These are phyloP conservation scores for Saxicola maurus DNA, from an alignment of 2,797 vertebrate genomes.

Conservation along the genomic window DNA sequence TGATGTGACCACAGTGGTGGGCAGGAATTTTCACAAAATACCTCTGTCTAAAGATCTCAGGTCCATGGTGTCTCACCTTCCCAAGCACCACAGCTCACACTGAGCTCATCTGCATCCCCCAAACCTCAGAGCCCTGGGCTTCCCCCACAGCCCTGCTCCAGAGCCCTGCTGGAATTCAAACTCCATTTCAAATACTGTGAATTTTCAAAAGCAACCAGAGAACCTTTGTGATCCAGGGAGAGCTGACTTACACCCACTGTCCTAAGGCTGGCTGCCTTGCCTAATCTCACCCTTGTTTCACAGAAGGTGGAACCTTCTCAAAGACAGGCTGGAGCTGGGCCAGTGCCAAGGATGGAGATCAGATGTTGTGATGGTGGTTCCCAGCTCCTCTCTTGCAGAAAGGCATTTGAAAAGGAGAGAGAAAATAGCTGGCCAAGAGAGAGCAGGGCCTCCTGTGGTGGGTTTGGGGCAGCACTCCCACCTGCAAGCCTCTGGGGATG, in stretches of 20 bases:
- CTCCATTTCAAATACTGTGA: background rate
- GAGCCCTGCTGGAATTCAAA: background rate
- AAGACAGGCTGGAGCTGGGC: background rate
- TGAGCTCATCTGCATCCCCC: background rate
- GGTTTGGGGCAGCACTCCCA: background rate
- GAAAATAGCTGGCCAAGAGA: background rate
- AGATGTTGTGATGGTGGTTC: background rate
- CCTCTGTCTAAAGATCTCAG: background rate
- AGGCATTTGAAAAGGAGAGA: background rate
- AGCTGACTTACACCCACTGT: background rate
- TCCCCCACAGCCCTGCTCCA: background rate
- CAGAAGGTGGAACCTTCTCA: background rate
- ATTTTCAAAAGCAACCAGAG: background rate
- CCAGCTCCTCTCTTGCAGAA: background rate
- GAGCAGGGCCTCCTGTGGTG: background rate
- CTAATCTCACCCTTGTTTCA: background rate
- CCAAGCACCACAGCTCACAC: background rate
- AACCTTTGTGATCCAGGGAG: background rate
- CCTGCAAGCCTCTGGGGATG: background rate
- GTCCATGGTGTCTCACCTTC: fast-evolving
- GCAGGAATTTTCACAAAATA: background rate
- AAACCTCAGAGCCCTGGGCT: background rate
- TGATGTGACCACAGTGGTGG: fast-evolving
- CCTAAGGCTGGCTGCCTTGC: background rate
- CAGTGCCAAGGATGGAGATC: background rate